Evolutionary conservation across 1,140 invertebrate species (phyloP), one percentile per base, ranked within the genome.

Genomic region (Habropoda laboriosa): DNA sequence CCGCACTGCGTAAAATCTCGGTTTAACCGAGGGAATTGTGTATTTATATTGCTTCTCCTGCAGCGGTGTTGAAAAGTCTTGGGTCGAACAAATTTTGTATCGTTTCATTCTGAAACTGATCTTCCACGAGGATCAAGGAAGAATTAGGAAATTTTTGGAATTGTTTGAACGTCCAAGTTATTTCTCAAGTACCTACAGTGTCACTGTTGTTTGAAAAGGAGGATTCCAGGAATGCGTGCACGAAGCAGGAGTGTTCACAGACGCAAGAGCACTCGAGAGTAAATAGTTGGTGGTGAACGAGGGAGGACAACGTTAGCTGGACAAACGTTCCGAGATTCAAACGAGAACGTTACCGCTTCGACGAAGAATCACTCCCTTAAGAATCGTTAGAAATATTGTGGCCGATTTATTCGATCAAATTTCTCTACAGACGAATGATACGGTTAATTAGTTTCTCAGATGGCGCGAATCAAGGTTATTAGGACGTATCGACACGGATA

Each of bases 401-500:
- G n/a, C n/a, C n/a, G n/a, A 45, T 45, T 49, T 49, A n/a, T 49
- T 18, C 18, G 21, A 49, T 18, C 3, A 49, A 49, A 49, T 49
- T 49, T 49, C 47, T n/a, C n/a, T n/a, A 49, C 42, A 45, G 42
- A 45, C 6, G 13, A 55, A 12, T 55, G 24, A 55, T n/a, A n/a
- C 53, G 16, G 32, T 6, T 18, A 16, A 38, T 21, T 38, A 38
- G 38, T 60, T 60, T 61, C 60, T 1, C 10, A 40, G n/a, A 3
- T 16, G 12, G 16, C 8, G 13, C 13, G n/a, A 35, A 7, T 12
- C 0, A 12, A 49, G 45, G 35, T 49, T 35, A 40, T 24, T 16
- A 61, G 49, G 10, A 13, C 38, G 27, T 30, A 79, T 81, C 30
- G 60, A 32, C 27, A 32, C 16, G 24, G n/a, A 10, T 57, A 75